Percentiles rank a stretch among this genome's conserved stretches.
These are phyloP conservation scores for Mobula birostris DNA, from an alignment of 2,113 vertebrate species.

Conservation along the genomic window DNA sequence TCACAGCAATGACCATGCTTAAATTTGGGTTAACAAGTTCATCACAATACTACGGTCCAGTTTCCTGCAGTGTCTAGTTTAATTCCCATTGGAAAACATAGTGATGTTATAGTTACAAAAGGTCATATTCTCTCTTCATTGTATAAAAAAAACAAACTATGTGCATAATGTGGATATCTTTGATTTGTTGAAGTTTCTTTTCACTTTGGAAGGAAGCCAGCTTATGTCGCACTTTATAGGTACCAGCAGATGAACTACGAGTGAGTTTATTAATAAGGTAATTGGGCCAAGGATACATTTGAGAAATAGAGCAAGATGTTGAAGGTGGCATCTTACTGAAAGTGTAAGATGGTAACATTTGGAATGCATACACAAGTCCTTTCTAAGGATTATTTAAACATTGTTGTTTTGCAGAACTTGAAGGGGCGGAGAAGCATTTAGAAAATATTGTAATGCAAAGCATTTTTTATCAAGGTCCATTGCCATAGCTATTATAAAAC, in stretches of 20 bases:
- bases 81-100: not conserved
- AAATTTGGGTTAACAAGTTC: no score
- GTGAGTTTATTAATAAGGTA: not conserved
- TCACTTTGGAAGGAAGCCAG: slow-evolving; percentile 23
- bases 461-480: not conserved
- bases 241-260: not conserved
- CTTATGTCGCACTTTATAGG: slow-evolving; percentile 17
- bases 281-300: not conserved
- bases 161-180: not conserved
- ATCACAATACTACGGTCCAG: no score
- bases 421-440: not conserved
- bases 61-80: no score
- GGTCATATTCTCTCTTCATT: not conserved
- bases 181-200: not conserved
- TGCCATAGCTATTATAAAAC: not conserved
- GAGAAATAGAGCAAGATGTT: not conserved
- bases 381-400: not conserved
- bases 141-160: not conserved
- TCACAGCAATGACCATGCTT: no score
- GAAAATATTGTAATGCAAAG: not conserved
- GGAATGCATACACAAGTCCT: not conserved
- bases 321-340: not conserved
- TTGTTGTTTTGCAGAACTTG: not conserved
- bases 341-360: not conserved
- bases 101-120: not conserved